A percentile compares a stretch with the other conserved stretches of the same genome.
phyloP scores from a whole-genome alignment of 2,113 vertebrate genomes.

The Pterocles orientalis region DNA sequence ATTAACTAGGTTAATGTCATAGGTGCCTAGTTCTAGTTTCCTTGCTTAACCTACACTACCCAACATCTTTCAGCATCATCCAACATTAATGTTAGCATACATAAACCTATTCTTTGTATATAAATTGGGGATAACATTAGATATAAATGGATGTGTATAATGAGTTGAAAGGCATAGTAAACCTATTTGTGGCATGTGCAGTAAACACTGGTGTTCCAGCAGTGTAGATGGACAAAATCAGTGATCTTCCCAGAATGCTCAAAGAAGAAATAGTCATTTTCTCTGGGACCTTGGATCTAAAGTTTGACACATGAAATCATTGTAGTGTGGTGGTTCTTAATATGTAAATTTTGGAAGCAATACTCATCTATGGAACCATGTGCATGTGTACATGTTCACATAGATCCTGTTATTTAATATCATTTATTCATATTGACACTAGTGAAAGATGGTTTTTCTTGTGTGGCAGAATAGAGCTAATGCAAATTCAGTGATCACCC shows the following conservation, averaged over 20 bases:
- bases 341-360: neutral
- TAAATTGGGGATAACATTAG: neutral
- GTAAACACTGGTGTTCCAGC: neutral
- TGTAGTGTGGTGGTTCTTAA: neutral
- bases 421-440: neutral
- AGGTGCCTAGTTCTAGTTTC: neutral
- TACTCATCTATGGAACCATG: neutral
- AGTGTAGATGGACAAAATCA: neutral
- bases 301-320: neutral
- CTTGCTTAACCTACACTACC: neutral
- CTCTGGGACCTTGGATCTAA: neutral
- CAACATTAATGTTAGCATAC: neutral
- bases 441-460: neutral
- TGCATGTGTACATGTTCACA: fast-evolving
- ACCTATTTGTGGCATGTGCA: neutral
- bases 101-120: neutral
- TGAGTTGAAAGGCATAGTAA: neutral
- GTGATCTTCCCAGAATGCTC: neutral
- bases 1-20: neutral
- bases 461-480: neutral
- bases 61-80: neutral
- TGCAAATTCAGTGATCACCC: neutral
- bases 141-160: neutral
- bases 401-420: neutral
- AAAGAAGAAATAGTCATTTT: neutral